phyloP scores from a whole-genome alignment of 2,797 vertebrate genomes.

The Sebastolobus alascanus region DNA sequence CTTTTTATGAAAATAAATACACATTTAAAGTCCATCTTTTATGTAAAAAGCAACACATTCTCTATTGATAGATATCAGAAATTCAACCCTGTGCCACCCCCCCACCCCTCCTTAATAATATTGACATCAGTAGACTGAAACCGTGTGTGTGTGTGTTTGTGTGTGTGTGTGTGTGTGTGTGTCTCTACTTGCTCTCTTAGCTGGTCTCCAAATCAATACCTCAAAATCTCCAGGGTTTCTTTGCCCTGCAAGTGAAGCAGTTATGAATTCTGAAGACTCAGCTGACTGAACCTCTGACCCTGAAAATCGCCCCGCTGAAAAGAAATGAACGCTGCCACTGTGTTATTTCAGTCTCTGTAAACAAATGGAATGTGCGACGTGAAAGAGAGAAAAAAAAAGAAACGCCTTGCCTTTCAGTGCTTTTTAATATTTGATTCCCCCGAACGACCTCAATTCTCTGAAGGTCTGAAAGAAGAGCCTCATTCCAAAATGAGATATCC shows the following conservation, averaged over 20 bases:
- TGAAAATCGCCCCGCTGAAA: slow-evolving; percentile 71
- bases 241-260: slow-evolving; percentile 68
- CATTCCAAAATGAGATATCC: slow-evolving; percentile 52
- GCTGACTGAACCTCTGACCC: slow-evolving; percentile 81
- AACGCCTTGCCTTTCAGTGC: slow-evolving; percentile 36
- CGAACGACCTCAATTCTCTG: slow-evolving; percentile 62
- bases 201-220: slow-evolving; percentile 77
- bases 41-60: slow-evolving; percentile 18
- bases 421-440: slow-evolving; percentile 72
- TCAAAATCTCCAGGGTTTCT: slow-evolving; percentile 72
- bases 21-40: not conserved
- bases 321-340: slow-evolving; percentile 62
- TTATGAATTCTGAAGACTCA: slow-evolving; percentile 80
- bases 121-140: slow-evolving; percentile 36
- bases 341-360: slow-evolving; percentile 68
- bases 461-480: slow-evolving; percentile 48
- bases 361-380: slow-evolving; percentile 58
- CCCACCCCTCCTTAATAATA: slow-evolving; percentile 41
- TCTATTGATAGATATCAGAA: slow-evolving; percentile 14
- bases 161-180: slow-evolving; percentile 6
- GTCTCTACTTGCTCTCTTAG: slow-evolving; percentile 48
- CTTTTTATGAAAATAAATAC: slow-evolving; percentile 1
- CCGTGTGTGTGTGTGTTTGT: not conserved
- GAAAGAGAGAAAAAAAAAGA: slow-evolving; percentile 19
- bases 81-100: slow-evolving; percentile 22